Percentiles rank a stretch among this genome's conserved stretches.
phyloP scores from a whole-genome alignment of 1,140 invertebrate genomes.

The Oncopodura yosiiana region DNA sequence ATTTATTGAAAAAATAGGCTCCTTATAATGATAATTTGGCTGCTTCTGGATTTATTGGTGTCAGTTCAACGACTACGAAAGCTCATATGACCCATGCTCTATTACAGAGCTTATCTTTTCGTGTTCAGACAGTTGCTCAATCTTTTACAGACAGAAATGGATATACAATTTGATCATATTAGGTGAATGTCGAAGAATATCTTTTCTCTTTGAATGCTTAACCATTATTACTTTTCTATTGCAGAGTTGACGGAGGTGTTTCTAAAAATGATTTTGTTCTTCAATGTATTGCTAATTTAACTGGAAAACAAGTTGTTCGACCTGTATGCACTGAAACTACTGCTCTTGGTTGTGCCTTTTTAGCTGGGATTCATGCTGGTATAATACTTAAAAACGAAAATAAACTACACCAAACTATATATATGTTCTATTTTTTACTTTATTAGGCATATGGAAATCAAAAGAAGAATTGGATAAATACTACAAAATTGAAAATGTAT shows the following conservation, averaged over 20 bases:
- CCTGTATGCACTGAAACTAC: conserved; percentile 58
- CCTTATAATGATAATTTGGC: conserved; percentile 77
- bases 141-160: conserved; percentile 56
- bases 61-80: conserved; percentile 65
- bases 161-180: conserved; percentile 48
- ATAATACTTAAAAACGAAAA: neutral
- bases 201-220: neutral
- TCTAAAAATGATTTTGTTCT: conserved; percentile 80
- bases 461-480: conserved; percentile 55
- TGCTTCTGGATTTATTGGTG: conserved; percentile 70
- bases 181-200: conserved; percentile 43
- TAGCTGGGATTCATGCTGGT: conserved; percentile 56
- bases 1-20: conserved; percentile 47
- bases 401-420: neutral
- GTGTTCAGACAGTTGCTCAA: conserved; percentile 65
- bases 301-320: conserved; percentile 60
- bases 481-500: conserved; percentile 50
- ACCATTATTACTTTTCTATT: conserved; percentile 32
- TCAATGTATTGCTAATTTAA: conserved; percentile 74
- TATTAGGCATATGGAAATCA: conserved; percentile 59
- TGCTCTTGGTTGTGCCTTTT: conserved; percentile 63
- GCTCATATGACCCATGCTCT: conserved; percentile 70
- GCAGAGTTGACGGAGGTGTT: conserved; percentile 85
- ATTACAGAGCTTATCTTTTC: conserved; percentile 77
- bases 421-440: conserved; percentile 18